phyloP scores from a whole-genome alignment of 1,140 invertebrate species.

The Papilio aristodemus region DNA sequence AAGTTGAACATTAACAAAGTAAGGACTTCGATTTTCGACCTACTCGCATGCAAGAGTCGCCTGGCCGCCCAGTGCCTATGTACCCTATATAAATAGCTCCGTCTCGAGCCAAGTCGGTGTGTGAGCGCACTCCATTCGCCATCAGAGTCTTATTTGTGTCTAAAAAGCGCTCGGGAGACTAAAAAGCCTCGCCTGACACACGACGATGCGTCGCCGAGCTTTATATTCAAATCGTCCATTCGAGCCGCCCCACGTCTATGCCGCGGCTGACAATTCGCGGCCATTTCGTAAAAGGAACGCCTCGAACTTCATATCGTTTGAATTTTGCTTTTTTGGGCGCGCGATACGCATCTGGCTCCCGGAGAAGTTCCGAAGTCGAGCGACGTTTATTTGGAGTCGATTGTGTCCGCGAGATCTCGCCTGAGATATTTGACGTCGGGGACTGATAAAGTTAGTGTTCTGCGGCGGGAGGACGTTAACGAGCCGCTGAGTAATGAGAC shows the following conservation, averaged over 20 bases:
- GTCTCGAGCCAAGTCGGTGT: slow-evolving; percentile 1
- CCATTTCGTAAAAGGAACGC: slow-evolving; percentile 71
- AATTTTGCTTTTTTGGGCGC: slow-evolving; percentile 67
- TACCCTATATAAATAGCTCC: neutral
- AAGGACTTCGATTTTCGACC: neutral
- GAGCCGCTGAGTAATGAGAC: slow-evolving; percentile 76
- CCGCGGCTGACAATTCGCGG: slow-evolving; percentile 72
- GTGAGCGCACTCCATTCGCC: slow-evolving; percentile 53
- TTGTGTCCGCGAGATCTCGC: slow-evolving; percentile 72
- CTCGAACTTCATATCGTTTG: slow-evolving; percentile 70
- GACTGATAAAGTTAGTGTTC: slow-evolving; percentile 77
- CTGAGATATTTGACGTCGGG: slow-evolving; percentile 73
- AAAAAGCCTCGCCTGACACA: slow-evolving; percentile 73
- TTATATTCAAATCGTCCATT: slow-evolving; percentile 78
- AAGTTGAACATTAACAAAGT: neutral
- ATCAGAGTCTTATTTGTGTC: slow-evolving; percentile 77
- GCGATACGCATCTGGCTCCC: slow-evolving; percentile 75
- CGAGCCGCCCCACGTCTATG: slow-evolving; percentile 69
- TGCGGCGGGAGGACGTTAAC: slow-evolving; percentile 72
- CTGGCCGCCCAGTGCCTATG: neutral
- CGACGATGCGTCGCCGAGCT: slow-evolving; percentile 72
- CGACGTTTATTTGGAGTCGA: slow-evolving; percentile 63
- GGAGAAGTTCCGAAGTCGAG: slow-evolving; percentile 50
- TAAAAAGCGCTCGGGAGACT: slow-evolving; percentile 76
- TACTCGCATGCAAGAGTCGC: neutral